Evolutionary conservation across 2,113 vertebrate species (phyloP), one percentile per base, ranked within the genome.

Genomic region (Datnioides undecimradiatus): DNA sequence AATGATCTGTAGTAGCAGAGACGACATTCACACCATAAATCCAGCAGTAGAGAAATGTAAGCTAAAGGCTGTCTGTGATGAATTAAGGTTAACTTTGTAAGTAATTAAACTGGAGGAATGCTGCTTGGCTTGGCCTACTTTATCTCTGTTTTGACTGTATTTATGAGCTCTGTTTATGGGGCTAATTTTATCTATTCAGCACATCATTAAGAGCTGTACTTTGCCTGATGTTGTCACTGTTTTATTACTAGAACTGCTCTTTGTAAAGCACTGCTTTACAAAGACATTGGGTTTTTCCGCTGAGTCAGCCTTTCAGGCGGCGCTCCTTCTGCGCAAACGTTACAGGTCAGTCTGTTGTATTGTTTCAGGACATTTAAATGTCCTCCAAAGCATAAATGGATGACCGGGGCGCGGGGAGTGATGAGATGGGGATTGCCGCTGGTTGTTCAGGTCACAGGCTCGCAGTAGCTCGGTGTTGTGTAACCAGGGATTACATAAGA

Each of bases 401-500:
- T 64, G 52, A 2, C 13, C 0, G 52, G 76, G 76, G 63, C 33
- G 69, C n/a, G 40, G 38, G 54, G 52, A 73, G 67, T 31, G 83
- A 86, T 76, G 76, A 62, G 48, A 68, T 1, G 67, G 41, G 58
- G 69, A 58, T 81, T 65, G 73, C 75, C 43, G 14, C 80, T 58
- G 78, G 55, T 73, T 60, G 77, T 60, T 67, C 63, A 81, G 76
- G 84, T 86, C 85, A 73, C 65, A 27, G 34, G 73, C 82, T 43
- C 3, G 19, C 63, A 23, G 51, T 45, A n/a, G 80, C 68, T 58
- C 1, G 7, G 80, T 65, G 86, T 93, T 93, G 85, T 74, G 76
- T 92, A 93, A 93, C 48, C 45, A n/a, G 49, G 52, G 71, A 79
- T 93, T 92, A 88, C 60, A 25, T 90, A 90, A 93, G 70, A 52